Percentiles rank a stretch among this genome's conserved stretches.
These are phyloP conservation scores for Drosophila guanche DNA, from an alignment of 1,140 invertebrate species.

Conservation along the genomic window DNA sequence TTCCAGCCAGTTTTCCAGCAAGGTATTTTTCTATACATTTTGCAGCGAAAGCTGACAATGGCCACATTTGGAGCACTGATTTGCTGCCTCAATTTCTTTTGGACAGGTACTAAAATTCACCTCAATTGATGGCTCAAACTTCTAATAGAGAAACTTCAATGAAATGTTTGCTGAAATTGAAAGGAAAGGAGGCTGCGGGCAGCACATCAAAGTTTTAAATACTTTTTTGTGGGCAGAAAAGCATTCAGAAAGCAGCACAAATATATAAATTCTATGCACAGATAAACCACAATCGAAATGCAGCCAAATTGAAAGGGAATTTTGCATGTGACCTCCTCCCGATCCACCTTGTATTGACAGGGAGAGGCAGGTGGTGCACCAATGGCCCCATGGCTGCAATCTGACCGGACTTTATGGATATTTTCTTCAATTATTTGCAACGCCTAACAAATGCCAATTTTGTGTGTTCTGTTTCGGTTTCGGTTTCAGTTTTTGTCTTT, in stretches of 20 bases:
- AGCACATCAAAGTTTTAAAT: no score
- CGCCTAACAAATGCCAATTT: conserved; percentile 78
- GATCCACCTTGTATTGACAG: no score
- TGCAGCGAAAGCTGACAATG: conserved; percentile 53
- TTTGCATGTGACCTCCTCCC: background rate
- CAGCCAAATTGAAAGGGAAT: background rate
- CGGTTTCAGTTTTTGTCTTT: conserved; percentile 19
- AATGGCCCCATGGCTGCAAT: conserved; percentile 64
- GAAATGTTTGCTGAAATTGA: conserved; percentile 28
- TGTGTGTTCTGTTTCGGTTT: conserved; percentile 33
- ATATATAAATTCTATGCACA: no score
- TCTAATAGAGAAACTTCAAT: no score
- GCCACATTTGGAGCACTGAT: background rate
- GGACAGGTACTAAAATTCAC: no score
- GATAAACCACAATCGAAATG: no score
- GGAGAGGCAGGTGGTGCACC: conserved; percentile 10
- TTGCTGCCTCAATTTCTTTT: no score
- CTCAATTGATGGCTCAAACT: no score
- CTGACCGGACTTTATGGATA: conserved; percentile 39
- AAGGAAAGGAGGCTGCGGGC: conserved; percentile 11
- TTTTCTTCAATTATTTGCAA: conserved; percentile 76
- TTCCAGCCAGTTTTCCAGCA: conserved; percentile 57
- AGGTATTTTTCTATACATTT: conserved; percentile 45
- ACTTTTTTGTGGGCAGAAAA: no score
- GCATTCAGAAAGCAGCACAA: no score